Conservation (phyloP, 2,888 invertebrate genomes). For the Leptopilina drosophilae region DNA sequence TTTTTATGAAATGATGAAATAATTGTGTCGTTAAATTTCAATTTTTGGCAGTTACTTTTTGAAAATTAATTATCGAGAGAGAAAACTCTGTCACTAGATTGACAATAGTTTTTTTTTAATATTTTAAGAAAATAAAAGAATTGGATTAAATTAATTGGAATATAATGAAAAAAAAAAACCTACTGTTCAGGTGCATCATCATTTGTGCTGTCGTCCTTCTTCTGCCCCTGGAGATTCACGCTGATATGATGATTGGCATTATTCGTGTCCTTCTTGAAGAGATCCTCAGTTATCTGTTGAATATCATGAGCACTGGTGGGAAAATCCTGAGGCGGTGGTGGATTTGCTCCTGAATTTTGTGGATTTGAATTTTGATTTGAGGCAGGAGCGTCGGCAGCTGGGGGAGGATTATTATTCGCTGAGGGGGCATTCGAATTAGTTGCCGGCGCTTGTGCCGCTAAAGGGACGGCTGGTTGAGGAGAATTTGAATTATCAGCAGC, state of each 20-base stretch:
- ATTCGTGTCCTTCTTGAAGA: slow-evolving; percentile 85
- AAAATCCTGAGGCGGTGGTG: slow-evolving; percentile 65
- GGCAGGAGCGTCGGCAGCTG: slow-evolving; percentile 41
- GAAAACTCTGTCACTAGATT: too few relatives aligned
- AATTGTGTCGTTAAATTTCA: too few relatives aligned
- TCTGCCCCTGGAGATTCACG: slow-evolving; percentile 87
- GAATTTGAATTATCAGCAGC: slow-evolving; percentile 42
- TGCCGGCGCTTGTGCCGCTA: slow-evolving; percentile 28
- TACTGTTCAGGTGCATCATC: slow-evolving; percentile 89
- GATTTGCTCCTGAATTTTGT: slow-evolving; percentile 52
- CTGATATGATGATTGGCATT: slow-evolving; percentile 85
- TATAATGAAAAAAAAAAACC: slow-evolving; percentile 69
- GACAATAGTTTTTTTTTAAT: too few relatives aligned
- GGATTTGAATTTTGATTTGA: neutral
- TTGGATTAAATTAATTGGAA: neutral
- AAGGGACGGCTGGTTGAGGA: slow-evolving; percentile 31
- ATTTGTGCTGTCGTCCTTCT: slow-evolving; percentile 83
- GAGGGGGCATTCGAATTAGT: slow-evolving; percentile 51
- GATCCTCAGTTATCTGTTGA: slow-evolving; percentile 83
- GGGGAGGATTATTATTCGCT: slow-evolving; percentile 39
- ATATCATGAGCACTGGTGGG: slow-evolving; percentile 82
- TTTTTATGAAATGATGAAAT: too few relatives aligned
- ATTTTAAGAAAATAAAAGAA: too few relatives aligned
- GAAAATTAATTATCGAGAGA: too few relatives aligned
- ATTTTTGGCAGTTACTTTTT: too few relatives aligned